Percentiles rank a stretch among this genome's conserved stretches.
These are phyloP conservation scores for Ondatra zibethicus DNA, from an alignment of 2,113 vertebrate genomes.

Conservation along the genomic window DNA sequence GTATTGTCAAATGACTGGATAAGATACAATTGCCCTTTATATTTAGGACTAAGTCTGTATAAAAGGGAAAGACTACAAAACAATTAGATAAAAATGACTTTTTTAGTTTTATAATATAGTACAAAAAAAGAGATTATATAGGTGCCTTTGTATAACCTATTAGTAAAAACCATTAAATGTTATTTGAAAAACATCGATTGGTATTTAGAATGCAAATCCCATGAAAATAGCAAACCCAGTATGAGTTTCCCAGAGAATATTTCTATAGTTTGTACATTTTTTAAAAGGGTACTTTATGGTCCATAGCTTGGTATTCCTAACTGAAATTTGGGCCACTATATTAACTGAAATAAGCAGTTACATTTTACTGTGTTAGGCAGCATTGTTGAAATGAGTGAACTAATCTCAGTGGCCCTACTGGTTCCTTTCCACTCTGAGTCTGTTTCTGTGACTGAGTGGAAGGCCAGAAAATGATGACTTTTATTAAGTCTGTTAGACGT, in stretches of 20 bases:
- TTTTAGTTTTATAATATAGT: conserved; percentile 47
- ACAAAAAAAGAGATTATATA: conserved; percentile 27
- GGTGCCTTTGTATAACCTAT: conserved; percentile 34
- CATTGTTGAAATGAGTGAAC: conserved; percentile 56
- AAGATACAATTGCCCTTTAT: conserved; percentile 79
- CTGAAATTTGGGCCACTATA: conserved; percentile 42
- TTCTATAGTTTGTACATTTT: conserved; percentile 60
- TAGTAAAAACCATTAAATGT: background rate
- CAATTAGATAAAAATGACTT: conserved; percentile 33
- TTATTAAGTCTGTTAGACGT: conserved; percentile 74
- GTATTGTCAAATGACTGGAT: conserved; percentile 61
- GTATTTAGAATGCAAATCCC: conserved; percentile 36
- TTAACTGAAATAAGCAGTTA: conserved; percentile 54
- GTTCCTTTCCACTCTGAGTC: conserved; percentile 68
- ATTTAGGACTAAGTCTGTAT: background rate
- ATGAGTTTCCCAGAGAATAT: conserved; percentile 62
- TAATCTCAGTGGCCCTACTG: conserved; percentile 47
- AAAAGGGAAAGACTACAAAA: conserved; percentile 54
- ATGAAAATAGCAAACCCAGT: conserved; percentile 11
- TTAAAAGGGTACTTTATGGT: conserved; percentile 5
- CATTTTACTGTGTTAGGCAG: conserved; percentile 61
- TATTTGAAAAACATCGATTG: conserved; percentile 34
- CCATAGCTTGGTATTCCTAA: conserved; percentile 49
- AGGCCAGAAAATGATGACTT: conserved; percentile 74
- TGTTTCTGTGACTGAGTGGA: conserved; percentile 70